Base-by-base conservation (phyloP, 2,113 vertebrate genomes). In the Carassius auratus region DNA sequence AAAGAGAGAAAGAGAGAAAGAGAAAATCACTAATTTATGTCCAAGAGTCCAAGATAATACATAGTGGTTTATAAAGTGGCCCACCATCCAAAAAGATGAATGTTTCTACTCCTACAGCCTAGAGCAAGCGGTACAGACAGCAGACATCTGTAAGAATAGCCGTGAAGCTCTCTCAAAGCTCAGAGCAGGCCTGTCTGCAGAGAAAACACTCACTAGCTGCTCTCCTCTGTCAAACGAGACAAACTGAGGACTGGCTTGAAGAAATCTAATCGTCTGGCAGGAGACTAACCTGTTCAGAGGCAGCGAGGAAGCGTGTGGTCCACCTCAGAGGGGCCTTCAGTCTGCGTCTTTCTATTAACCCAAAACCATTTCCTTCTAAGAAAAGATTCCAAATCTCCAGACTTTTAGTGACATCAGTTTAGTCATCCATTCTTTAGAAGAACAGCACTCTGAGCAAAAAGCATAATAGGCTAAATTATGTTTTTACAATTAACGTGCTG, bases 271-370 rank as follows among this genome's bases (percentile, higher is more conserved):
- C 79, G 36, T 75, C 55, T 83, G 57, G 23, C 74, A 80, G 86
- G 83, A 50, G 86, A 84, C 84, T 84, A 88, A 86, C 79, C 87
- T 82, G 75, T 83, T 87, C 82, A 85, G 81, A 81, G 81, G 9
- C 33, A 12, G 71, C 14, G 50, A 84, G 38, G 30, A 83, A 79
- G 82, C 48, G 61, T 74, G 66, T 4, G 42, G 85, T 75, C 85
- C 71, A 59, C 61, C 55, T 62, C 62, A 80, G 42, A 85, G 48
- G 48, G 10, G 30, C 15, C 48, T 38, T 75, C 45, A 52, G 66
- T 66, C 68, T 38, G 36, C 59, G n/a, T 83, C 81, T 74, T 50
- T 69, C 30, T 6, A 13, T 68, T 76, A 55, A 88, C 79, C 84
- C 26, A 50, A 78, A 36, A 38, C 0, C 13, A 15, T 66, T 66